These are phyloP conservation scores for Astropecten irregularis DNA, from an alignment of 53 echinoderm and acorn worm genomes.

Conservation along the genomic window DNA sequence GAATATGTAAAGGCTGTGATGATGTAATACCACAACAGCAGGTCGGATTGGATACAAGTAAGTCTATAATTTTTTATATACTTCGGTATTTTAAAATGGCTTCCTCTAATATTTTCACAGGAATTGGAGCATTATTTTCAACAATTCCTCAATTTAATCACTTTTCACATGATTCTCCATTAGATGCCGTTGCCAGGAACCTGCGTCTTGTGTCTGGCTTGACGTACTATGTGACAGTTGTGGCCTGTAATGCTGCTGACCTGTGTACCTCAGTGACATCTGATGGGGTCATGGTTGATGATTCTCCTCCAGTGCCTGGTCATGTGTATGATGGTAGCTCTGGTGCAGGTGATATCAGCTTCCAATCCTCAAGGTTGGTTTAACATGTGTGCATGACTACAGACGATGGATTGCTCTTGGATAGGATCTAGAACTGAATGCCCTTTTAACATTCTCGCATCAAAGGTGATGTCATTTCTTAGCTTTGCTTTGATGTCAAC, in stretches of 20 bases:
- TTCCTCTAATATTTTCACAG: too few relatives aligned
- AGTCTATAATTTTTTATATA: neutral
- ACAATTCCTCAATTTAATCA: neutral
- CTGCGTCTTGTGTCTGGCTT: slow-evolving; percentile 35
- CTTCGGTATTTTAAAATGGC: too few relatives aligned
- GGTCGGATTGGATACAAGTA: slow-evolving; percentile 42
- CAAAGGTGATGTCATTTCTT: neutral
- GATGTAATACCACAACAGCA: slow-evolving; percentile 47
- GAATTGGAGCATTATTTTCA: too few relatives aligned
- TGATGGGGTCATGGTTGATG: slow-evolving; percentile 57
- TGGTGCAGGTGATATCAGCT: slow-evolving; percentile 39
- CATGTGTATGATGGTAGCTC: slow-evolving; percentile 54
- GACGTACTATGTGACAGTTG: slow-evolving; percentile 41
- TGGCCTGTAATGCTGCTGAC: slow-evolving; percentile 63
- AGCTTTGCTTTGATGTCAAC: neutral
- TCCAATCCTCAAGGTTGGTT: slow-evolving; percentile 45
- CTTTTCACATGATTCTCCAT: neutral
- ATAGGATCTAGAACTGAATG: neutral
- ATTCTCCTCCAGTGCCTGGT: slow-evolving; percentile 47
- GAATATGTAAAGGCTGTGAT: slow-evolving; percentile 44
- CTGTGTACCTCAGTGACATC: slow-evolving; percentile 62
- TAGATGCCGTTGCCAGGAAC: slow-evolving; percentile 3
- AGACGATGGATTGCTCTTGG: neutral
- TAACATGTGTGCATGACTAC: neutral
- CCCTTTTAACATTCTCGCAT: neutral